A percentile compares a stretch with the other conserved stretches of the same genome.
These are phyloP conservation scores for Nomada fucata DNA, from an alignment of 2,888 invertebrate species.

Conservation along the genomic window DNA sequence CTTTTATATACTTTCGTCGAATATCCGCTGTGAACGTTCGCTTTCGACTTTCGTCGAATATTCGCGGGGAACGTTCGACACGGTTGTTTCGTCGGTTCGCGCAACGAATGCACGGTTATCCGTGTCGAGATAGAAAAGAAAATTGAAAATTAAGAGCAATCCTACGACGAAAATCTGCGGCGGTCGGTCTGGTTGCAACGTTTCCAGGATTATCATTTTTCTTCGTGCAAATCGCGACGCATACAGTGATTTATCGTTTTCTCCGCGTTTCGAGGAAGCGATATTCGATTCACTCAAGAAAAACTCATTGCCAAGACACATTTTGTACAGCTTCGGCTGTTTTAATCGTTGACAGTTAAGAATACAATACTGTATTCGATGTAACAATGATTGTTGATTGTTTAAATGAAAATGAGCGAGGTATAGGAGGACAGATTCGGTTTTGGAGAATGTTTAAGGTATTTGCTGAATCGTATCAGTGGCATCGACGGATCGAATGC, in stretches of 20 bases:
- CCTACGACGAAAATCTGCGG: neutral
- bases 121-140: neutral
- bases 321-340: neutral
- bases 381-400: neutral
- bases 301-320: neutral
- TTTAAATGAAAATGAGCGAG: neutral
- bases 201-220: neutral
- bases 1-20: conserved; percentile 8
- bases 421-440: neutral
- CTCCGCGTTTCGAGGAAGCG: neutral
- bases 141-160: conserved; percentile 15
- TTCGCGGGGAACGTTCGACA: neutral
- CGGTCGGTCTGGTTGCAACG: neutral
- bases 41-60: conserved; percentile 1
- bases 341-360: neutral
- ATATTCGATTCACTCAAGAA: neutral
- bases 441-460: too few species aligned
- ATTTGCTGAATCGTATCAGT: too few species aligned
- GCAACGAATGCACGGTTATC: conserved; percentile 6
- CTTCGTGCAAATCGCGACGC: neutral
- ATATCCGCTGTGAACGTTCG: neutral
- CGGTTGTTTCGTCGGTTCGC: conserved; percentile 9
- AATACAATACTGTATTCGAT: neutral
- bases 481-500: neutral
- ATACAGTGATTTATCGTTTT: neutral